A percentile compares a stretch with the other conserved stretches of the same genome.
Evolutionary conservation across 1,140 invertebrate species (phyloP).

Genomic region (Diprion similis): DNA sequence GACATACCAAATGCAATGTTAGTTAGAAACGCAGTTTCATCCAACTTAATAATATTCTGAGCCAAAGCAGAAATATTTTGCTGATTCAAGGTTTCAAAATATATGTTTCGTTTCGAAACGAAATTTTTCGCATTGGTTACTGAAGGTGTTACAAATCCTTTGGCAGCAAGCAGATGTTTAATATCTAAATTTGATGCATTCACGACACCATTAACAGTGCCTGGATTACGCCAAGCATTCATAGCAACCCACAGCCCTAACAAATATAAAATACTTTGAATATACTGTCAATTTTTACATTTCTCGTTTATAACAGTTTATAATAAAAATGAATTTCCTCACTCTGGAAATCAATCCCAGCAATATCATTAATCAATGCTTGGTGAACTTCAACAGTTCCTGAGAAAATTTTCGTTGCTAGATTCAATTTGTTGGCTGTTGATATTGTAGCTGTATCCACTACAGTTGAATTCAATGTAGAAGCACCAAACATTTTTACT

Average conservation of each 20-base stretch:
- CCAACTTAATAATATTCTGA: constrained; percentile 31
- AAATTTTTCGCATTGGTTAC: constrained; percentile 32
- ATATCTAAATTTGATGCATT: constrained; percentile 27
- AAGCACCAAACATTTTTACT: constrained; percentile 30
- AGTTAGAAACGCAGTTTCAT: constrained; percentile 35
- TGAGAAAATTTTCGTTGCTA: constrained; percentile 26
- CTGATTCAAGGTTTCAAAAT: constrained; percentile 35
- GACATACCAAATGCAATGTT: constrained; percentile 38
- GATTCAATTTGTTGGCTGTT: constrained; percentile 24
- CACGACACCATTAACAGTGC: constrained; percentile 28
- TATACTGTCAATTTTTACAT: background rate
- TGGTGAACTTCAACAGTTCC: constrained; percentile 26
- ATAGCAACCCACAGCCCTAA: background rate
- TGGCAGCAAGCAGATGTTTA: constrained; percentile 20
- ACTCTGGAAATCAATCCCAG: constrained; percentile 14
- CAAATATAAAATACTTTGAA: background rate
- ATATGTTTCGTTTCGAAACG: constrained; percentile 29
- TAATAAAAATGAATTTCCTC: constrained; percentile 10
- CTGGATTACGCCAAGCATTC: constrained; percentile 20
- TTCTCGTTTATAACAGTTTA: background rate
- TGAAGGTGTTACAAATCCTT: constrained; percentile 27
- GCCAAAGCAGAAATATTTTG: constrained; percentile 36
- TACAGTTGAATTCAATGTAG: constrained; percentile 24
- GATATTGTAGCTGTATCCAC: constrained; percentile 16
- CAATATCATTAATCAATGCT: constrained; percentile 29